These are phyloP conservation scores for Rhegmatorhina hoffmannsi DNA, from an alignment of 2,113 vertebrate species.

Conservation along the genomic window DNA sequence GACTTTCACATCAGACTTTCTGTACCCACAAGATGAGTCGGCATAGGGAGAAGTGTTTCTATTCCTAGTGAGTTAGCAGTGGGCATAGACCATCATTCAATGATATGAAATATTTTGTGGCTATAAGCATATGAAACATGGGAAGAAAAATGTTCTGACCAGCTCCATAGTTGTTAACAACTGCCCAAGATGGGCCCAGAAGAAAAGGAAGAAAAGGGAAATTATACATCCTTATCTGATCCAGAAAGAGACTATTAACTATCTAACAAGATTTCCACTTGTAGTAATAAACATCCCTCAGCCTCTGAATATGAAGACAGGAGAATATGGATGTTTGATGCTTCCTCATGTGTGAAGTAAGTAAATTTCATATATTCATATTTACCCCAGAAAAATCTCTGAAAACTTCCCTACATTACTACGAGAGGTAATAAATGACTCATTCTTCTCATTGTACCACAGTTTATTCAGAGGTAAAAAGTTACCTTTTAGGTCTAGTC, in stretches of 20 bases:
- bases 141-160: background rate
- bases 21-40: background rate
- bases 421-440: background rate
- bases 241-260: background rate
- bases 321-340: background rate
- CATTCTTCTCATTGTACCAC: background rate
- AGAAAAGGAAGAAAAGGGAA: background rate
- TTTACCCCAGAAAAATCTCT: background rate
- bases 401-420: background rate
- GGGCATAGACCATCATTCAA: background rate
- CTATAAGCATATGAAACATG: background rate
- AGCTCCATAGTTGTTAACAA: background rate
- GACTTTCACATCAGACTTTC: background rate
- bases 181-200: background rate
- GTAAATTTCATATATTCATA: background rate
- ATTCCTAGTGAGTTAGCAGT: background rate
- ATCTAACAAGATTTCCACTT: background rate
- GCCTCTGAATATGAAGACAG: background rate
- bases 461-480: background rate
- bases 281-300: background rate
- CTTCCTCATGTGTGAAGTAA: background rate
- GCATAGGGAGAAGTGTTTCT: background rate
- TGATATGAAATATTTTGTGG: background rate
- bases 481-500: background rate
- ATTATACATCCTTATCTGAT: rapidly evolving